Evolutionary conservation across 2,888 invertebrate species (phyloP).

Genomic region (Tuberolachnus salignus): DNA sequence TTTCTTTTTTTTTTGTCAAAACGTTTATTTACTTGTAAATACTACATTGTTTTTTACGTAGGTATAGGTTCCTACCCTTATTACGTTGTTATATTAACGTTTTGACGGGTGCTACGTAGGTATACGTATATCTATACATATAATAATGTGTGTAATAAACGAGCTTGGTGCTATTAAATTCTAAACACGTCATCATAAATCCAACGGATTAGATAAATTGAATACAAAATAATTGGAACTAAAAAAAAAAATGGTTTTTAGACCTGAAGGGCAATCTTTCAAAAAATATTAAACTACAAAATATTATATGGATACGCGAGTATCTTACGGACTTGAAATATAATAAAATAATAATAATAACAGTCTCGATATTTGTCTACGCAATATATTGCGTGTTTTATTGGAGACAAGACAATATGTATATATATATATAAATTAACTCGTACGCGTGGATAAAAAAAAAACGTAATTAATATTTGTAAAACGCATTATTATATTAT

Average conservation of each 20-base stretch:
- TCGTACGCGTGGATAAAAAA: too few relatives aligned
- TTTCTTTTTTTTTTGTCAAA: not conserved
- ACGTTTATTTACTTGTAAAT: too few relatives aligned
- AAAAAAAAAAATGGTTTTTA: conserved; percentile 30
- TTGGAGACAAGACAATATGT: too few relatives aligned
- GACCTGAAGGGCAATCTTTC: conserved; percentile 28
- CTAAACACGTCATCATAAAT: conserved; percentile 51
- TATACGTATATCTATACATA: not conserved
- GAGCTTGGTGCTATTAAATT: conserved; percentile 30
- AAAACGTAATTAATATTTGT: too few relatives aligned
- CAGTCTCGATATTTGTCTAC: too few relatives aligned
- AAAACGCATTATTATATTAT: too few relatives aligned
- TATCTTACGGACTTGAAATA: too few relatives aligned
- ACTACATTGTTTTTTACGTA: not conserved
- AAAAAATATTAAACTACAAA: conserved; percentile 24
- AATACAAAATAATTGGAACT: conserved; percentile 30
- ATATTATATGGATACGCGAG: too few relatives aligned
- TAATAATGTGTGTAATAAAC: conserved; percentile 17
- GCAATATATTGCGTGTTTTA: too few relatives aligned
- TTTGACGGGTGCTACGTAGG: conserved; percentile 40
- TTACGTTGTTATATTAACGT: conserved; percentile 3
- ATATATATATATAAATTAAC: too few relatives aligned
- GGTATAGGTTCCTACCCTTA: not conserved
- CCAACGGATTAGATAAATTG: conserved; percentile 23
- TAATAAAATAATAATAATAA: too few relatives aligned